phyloP scores from a whole-genome alignment of 2,797 vertebrate species.

The Rhabdophis nuchalis region DNA sequence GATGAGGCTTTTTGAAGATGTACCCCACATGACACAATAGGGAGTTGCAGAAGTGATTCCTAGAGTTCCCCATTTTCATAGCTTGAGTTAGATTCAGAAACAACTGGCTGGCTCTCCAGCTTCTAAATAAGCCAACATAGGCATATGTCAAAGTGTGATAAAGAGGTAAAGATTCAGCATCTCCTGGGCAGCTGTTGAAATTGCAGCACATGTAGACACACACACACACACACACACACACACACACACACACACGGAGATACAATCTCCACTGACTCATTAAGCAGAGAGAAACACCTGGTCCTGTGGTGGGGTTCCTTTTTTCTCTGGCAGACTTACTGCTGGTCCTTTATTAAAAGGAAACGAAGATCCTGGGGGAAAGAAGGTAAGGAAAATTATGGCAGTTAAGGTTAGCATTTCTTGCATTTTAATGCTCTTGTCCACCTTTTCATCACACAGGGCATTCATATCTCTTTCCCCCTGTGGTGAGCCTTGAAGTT shows the following conservation, averaged over 20 bases:
- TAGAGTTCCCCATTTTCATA: background rate
- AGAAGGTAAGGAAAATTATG: background rate
- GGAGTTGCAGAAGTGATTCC: background rate
- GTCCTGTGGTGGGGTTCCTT: background rate
- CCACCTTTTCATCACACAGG: background rate
- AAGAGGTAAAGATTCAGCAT: background rate
- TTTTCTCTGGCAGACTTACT: background rate
- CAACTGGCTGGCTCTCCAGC: background rate
- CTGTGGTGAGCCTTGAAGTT: background rate
- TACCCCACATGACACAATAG: no score
- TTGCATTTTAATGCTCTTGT: background rate
- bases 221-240: background rate
- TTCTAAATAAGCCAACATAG: background rate
- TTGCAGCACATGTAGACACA: background rate
- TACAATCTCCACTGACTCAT: constrained; percentile 2
- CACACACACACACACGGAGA: background rate
- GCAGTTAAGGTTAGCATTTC: background rate
- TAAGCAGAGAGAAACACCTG: background rate
- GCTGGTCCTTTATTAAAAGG: constrained; percentile 1
- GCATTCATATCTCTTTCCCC: constrained; percentile 4
- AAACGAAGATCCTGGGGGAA: constrained; percentile 9
- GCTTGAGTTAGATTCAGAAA: background rate
- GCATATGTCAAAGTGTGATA: background rate
- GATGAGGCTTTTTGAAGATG: no score
- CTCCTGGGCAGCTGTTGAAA: background rate